A percentile compares a stretch with the other conserved stretches of the same genome.
Evolutionary conservation across 2,888 invertebrate genomes (phyloP).

Genomic region (Hypercompe scribonia): DNA sequence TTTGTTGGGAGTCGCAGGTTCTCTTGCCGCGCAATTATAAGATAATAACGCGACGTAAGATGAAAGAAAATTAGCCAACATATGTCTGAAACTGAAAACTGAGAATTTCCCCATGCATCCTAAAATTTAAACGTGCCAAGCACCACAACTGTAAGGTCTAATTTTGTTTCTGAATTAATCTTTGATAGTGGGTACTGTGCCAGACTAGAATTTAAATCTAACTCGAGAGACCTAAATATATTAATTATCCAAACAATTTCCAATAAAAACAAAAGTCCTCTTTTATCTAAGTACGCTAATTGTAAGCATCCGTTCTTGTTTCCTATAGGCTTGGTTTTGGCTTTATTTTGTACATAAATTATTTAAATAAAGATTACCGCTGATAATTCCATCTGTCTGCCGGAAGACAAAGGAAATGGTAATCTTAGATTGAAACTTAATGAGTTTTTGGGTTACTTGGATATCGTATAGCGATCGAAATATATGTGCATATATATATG

Average conservation of each 20-base stretch:
- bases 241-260: background rate
- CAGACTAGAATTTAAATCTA: background rate
- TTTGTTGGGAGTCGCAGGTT: background rate
- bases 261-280: background rate
- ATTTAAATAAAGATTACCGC: background rate
- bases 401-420: background rate
- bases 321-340: background rate
- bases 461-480: background rate
- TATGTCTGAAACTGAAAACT: background rate
- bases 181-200: too few species aligned
- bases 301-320: background rate
- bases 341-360: background rate
- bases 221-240: background rate
- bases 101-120: background rate
- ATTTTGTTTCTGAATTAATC: background rate
- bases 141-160: background rate
- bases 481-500: background rate
- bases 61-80: constrained; percentile 1
- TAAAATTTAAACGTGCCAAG: background rate
- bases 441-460: background rate
- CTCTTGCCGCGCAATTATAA: background rate
- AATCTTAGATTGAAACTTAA: background rate
- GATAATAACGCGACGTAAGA: background rate
- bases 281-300: background rate
- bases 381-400: background rate